phyloP scores from a whole-genome alignment of 2,797 vertebrate species.

The Picus viridis region DNA sequence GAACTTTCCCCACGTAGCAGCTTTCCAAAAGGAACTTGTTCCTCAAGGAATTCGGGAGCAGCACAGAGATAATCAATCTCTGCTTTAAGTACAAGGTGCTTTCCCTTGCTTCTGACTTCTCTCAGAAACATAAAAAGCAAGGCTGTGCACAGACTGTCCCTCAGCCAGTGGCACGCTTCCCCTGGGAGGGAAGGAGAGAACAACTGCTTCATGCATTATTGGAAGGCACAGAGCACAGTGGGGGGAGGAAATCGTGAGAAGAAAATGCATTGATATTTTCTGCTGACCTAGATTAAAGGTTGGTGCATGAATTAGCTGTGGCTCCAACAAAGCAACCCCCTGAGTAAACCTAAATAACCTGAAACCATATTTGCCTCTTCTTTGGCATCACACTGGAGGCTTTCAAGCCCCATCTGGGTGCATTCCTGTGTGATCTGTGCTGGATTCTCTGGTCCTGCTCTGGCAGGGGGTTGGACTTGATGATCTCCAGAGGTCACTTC shows the following conservation, averaged over 20 bases:
- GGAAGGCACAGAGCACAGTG: background rate
- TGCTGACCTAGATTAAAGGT: conserved; percentile 26
- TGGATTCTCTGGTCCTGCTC: too few species aligned
- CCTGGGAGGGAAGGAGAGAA: background rate
- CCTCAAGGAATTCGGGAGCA: accelerated
- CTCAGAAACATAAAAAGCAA: background rate
- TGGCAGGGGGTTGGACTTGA: too few species aligned
- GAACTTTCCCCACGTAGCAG: background rate
- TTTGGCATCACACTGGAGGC: background rate
- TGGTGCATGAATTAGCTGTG: background rate
- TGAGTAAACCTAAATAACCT: conserved; percentile 26
- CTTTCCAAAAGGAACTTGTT: background rate
- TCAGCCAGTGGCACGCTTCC: background rate
- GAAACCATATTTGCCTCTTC: background rate
- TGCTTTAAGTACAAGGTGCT: background rate
- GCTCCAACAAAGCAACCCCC: background rate
- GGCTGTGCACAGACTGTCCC: background rate
- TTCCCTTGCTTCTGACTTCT: background rate
- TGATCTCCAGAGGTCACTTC: too few species aligned
- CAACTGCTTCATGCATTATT: background rate
- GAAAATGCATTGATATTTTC: background rate
- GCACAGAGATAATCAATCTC: background rate
- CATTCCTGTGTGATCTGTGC: too few species aligned
- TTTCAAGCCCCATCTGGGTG: too few species aligned
- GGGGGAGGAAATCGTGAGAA: background rate